Percentiles rank a stretch among this genome's conserved stretches.
phyloP scores from a whole-genome alignment of 1,140 invertebrate species.

The Aphis craccivora region DNA sequence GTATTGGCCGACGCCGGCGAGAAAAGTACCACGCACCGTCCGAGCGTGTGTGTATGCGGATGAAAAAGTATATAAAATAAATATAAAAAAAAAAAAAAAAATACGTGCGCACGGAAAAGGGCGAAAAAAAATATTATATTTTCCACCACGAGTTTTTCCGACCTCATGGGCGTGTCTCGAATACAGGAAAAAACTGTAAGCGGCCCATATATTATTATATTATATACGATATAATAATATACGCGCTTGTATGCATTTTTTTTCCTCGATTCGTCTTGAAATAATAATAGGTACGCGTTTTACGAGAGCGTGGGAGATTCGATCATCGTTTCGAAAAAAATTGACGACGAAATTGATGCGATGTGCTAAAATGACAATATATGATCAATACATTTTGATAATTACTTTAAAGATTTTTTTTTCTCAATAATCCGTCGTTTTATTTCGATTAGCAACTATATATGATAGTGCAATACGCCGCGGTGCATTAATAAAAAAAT shows the following conservation, averaged over 20 bases:
- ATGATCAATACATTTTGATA: too few species aligned
- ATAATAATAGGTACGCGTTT: neutral
- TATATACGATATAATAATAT: neutral
- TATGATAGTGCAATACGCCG: neutral
- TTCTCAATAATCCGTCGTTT: too few species aligned
- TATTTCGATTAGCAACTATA: neutral
- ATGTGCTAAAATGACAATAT: neutral
- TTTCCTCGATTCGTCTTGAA: neutral
- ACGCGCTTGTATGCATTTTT: neutral
- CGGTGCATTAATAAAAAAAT: neutral
- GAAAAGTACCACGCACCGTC: neutral
- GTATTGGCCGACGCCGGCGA: neutral
- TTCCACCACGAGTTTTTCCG: conserved; percentile 15
- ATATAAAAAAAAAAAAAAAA: conserved; percentile 7
- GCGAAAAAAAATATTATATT: conserved; percentile 34
- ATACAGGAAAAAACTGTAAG: conserved; percentile 55
- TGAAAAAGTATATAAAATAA: neutral
- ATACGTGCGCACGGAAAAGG: neutral
- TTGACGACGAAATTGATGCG: neutral
- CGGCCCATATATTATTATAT: neutral
- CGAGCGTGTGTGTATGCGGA: neutral
- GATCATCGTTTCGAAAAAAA: neutral
- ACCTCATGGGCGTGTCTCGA: conserved; percentile 22
- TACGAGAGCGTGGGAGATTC: neutral
- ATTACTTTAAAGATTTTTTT: too few species aligned